These are phyloP conservation scores for Barnardius zonarius DNA, from an alignment of 2,113 vertebrate genomes.

Conservation along the genomic window DNA sequence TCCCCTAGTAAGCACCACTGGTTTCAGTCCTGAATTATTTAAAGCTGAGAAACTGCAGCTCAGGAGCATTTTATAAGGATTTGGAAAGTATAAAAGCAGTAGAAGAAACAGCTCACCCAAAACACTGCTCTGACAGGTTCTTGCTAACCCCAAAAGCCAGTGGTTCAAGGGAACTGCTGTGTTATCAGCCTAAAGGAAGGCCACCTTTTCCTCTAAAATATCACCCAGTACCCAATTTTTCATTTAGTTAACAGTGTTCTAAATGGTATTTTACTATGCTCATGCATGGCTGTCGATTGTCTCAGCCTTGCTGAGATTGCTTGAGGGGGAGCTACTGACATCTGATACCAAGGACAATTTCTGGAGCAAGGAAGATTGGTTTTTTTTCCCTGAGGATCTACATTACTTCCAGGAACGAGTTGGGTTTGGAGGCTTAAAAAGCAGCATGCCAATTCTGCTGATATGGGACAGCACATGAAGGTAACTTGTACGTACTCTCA, in stretches of 20 bases:
- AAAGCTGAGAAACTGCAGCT: slow-evolving; percentile 22
- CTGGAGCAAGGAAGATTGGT: slow-evolving; percentile 60
- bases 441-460: slow-evolving; percentile 15
- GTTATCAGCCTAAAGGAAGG: background rate
- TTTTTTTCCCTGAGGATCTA: background rate
- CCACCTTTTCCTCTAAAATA: background rate
- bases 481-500: background rate
- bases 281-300: background rate
- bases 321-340: slow-evolving; percentile 42
- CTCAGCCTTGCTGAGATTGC: slow-evolving; percentile 41
- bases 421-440: background rate
- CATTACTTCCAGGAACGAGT: background rate
- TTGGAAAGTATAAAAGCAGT: background rate
- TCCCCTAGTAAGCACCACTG: background rate
- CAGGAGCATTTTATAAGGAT: background rate
- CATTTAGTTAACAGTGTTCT: background rate
- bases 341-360: slow-evolving; percentile 63
- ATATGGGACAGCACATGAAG: background rate
- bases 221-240: background rate
- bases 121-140: background rate
- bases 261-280: background rate
- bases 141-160: background rate
- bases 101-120: background rate
- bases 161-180: background rate
- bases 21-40: slow-evolving; percentile 35